Evolutionary conservation across 2,888 invertebrate species (phyloP), one percentile per base, ranked within the genome.

Genomic region (Entomobrya proxima): DNA sequence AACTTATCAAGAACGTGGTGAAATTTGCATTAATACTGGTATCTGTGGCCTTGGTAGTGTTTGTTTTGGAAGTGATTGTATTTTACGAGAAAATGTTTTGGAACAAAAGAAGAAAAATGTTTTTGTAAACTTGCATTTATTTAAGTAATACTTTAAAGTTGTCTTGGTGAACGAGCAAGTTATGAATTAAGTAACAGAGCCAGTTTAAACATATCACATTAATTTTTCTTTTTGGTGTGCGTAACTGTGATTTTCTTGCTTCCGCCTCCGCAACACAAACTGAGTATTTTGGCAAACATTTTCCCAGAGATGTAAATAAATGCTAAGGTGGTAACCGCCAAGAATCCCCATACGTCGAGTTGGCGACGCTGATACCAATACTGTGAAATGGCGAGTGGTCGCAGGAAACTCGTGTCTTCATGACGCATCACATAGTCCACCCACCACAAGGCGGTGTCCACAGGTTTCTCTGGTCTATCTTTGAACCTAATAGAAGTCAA

Each of bases 371-470:
- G 85, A 24, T 80, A 88, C 88, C 88, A 88, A 0, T 58, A 67
- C 55, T 85, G 72, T 13, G 79, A 69, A 0, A 81, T 47, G 2
- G 83, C 78, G 0, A 85, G 40, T 11, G 86, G 86, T 24, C 85
- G 78, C 0, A 87, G 76, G 37, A 83, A 74, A 47, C 75, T 61
- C 1, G 87, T 69, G 18, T 88, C 87, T 24, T 88, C 79, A 61
- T 88, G 79, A 24, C 88, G 75, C 2, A 88, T 32, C 13, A 88
- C 52, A 30, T 88, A 88, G 13, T 87, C 78, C 6, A 69, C 64
- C 87, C 87, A 88, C 88, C 88, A 87, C 0, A 85, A n/a, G 0
- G 88, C 88, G 9, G 87, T 88, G n/a, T 88, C 87, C 2, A 87
- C 77, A n/a, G 87, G 86, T 47, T 86, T 86, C 9, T 52, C 55